Evolutionary conservation across 2,888 invertebrate species (phyloP).

Genomic region (Pachydiplax longipennis): DNA sequence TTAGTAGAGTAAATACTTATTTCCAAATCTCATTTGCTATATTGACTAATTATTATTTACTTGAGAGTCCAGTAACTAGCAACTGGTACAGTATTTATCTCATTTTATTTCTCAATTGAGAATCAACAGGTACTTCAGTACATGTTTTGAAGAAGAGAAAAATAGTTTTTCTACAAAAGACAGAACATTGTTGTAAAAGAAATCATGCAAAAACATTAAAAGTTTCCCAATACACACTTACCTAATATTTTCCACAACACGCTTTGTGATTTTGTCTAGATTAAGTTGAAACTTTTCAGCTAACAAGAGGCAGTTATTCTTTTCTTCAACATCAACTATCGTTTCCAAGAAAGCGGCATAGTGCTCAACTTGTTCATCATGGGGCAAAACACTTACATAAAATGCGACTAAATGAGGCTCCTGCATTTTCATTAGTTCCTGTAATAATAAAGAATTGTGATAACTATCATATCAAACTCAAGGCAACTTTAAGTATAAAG

Average conservation of each 20-base stretch:
- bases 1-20: too few relatives aligned
- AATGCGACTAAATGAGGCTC: constrained; percentile 83
- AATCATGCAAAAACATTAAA: background rate
- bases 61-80: too few relatives aligned
- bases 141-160: too few relatives aligned
- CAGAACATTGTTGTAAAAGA: background rate
- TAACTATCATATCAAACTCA: too few relatives aligned
- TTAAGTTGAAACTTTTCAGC: constrained; percentile 80
- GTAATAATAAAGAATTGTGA: background rate
- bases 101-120: too few relatives aligned
- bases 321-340: constrained; percentile 53
- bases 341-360: constrained; percentile 59
- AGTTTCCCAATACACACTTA: background rate
- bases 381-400: constrained; percentile 82
- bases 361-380: constrained; percentile 64
- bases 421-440: constrained; percentile 76
- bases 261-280: constrained; percentile 82
- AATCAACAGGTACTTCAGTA: too few relatives aligned
- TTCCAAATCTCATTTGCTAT: too few relatives aligned
- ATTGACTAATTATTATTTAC: too few relatives aligned
- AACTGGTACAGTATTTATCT: too few relatives aligned
- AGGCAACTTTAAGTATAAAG: too few relatives aligned
- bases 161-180: too few relatives aligned
- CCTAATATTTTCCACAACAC: constrained; percentile 81
- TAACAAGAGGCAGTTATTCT: constrained; percentile 67